Conservation (phyloP, 1,140 invertebrate genomes). For the Megalonaias nervosa region DNA sequence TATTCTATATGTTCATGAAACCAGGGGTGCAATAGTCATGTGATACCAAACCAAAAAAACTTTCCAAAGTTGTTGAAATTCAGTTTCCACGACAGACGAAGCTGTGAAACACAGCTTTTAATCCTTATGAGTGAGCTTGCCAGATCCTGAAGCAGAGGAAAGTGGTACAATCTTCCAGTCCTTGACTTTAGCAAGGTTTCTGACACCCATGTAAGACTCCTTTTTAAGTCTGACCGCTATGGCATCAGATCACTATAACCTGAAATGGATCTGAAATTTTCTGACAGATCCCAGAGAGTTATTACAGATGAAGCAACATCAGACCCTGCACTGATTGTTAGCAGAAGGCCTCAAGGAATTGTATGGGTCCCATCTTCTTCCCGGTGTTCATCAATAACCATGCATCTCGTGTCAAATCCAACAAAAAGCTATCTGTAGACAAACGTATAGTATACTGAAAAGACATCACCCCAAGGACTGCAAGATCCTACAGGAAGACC, state of each 20-base stretch:
- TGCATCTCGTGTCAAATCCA: constrained; percentile 31
- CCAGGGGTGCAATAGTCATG: no score
- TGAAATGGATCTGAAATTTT: constrained; percentile 31
- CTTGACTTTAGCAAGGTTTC: constrained; percentile 28
- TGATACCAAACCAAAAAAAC: no score
- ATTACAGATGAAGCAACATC: constrained; percentile 27
- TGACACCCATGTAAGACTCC: constrained; percentile 33
- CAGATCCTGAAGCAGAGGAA: no score
- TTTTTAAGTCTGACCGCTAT: constrained; percentile 39
- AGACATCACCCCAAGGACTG: constrained; percentile 26
- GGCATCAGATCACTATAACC: constrained; percentile 28
- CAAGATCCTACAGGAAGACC: constrained; percentile 37
- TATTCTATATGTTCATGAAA: no score
- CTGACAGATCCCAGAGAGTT: constrained; percentile 31
- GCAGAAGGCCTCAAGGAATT: constrained; percentile 35
- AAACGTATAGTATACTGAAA: constrained; percentile 33
- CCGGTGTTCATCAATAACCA: constrained; percentile 39
- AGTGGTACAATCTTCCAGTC: no score
- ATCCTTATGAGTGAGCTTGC: no score
- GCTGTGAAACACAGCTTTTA: no score
- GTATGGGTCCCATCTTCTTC: constrained; percentile 25
- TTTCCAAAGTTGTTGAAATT: no score
- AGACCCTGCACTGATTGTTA: constrained; percentile 24
- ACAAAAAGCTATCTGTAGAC: constrained; percentile 29
- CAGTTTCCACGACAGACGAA: no score